Conservation (phyloP, 2,888 invertebrate genomes). For the Galeruca laticollis region DNA sequence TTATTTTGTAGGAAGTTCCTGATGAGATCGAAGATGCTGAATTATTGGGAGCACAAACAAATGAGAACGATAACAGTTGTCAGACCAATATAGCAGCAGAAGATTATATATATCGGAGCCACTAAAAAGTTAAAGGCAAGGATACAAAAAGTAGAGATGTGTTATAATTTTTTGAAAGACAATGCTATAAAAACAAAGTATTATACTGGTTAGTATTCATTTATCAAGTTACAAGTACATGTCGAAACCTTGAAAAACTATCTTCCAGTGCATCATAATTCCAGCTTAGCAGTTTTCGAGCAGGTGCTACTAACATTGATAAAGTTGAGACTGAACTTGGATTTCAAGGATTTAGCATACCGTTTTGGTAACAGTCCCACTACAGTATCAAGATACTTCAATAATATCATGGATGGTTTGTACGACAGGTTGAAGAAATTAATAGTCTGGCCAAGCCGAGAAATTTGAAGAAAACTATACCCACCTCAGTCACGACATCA, state of each 20-base stretch:
- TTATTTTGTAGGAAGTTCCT: slow-evolving; percentile 17
- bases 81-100: slow-evolving; percentile 33
- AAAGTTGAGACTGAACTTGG: slow-evolving; percentile 34
- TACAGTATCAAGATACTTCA: slow-evolving; percentile 26
- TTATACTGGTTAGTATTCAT: slow-evolving; percentile 28
- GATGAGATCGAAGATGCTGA: slow-evolving; percentile 11
- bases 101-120: background rate
- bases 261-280: slow-evolving; percentile 11
- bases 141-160: background rate
- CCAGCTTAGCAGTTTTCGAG: background rate
- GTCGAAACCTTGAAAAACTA: background rate
- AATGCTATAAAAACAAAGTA: slow-evolving; percentile 23
- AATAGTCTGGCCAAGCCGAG: slow-evolving; percentile 38
- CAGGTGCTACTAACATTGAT: slow-evolving; percentile 35
- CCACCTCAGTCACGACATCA: too few species aligned
- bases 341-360: slow-evolving; percentile 36
- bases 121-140: slow-evolving; percentile 14
- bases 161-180: slow-evolving; percentile 19
- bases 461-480: slow-evolving; percentile 33
- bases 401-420: slow-evolving; percentile 13
- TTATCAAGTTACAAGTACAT: slow-evolving; percentile 8
- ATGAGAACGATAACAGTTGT: slow-evolving; percentile 13
- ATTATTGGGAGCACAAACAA: slow-evolving; percentile 7
- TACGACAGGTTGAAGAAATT: slow-evolving; percentile 33
- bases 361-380: slow-evolving; percentile 25